Evolutionary conservation across 2,888 invertebrate species (phyloP), one percentile per base, ranked within the genome.

Genomic region (Argyresthia goedartella): DNA sequence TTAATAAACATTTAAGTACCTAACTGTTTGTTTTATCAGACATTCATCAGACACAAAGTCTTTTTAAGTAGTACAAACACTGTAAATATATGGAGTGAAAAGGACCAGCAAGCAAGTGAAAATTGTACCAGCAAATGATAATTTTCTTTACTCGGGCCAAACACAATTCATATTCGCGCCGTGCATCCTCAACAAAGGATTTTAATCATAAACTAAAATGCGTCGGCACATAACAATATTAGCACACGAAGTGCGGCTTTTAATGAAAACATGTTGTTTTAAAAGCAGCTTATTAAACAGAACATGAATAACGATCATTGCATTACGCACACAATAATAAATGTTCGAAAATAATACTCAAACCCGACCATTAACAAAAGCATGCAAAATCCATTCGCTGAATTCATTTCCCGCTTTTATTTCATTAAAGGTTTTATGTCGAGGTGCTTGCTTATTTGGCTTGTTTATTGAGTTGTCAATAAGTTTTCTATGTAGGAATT

Each of bases 361-460:
- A 67, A 75, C 70, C 74, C 70, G 67, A 69, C 76, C 82, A 78
- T 86, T 86, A 86, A 81, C 74, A 79, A 75, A 77, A 81, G 84
- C 86, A 85, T 80, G 84, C 79, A 81, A 84, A 85, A 85, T 84
- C 86, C 86, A 85, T 85, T 80, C 72, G 74, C 73, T 6, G 68
- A 81, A 81, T 81, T 84, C 82, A 81, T 84, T 25, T 84, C 82
- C 80, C 81, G 84, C 25, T 85, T 84, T 85, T 84, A 86, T 86
- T 85, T 85, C 84, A 85, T 86, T 85, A 86, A 81, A 73, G 81
- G 48, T 48, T 46, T 46, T 46, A 46, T 46, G 46, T 16, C 25
- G 46, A 43, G 39, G 46, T 44, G 34, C 25, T 44, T 13, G 47
- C 25, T 47, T 41, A 42, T 33, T 33, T 48, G 43, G 25, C 25